Percentiles rank a stretch among this genome's conserved stretches.
Conservation (phyloP, 2,797 vertebrate genomes). For the Leptatherina wallacei region DNA sequence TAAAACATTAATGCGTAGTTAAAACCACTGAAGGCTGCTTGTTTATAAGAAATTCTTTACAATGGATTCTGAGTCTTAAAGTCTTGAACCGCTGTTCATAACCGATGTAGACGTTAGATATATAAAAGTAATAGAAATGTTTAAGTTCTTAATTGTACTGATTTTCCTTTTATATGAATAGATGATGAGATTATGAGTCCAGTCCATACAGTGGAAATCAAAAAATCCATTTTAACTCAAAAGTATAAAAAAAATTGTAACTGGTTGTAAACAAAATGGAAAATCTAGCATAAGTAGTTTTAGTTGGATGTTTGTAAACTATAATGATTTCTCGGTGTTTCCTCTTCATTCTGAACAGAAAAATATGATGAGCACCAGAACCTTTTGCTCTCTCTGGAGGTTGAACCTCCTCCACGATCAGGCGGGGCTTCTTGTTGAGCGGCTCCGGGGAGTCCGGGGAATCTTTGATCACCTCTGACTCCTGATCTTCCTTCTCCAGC, state of each 20-base stretch:
- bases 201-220: background rate
- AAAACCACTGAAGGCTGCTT: too few species aligned
- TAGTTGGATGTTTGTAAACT: background rate
- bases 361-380: constrained; percentile 46
- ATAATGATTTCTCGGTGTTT: background rate
- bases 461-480: constrained; percentile 96
- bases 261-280: background rate
- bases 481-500: constrained; percentile 92
- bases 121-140: too few species aligned
- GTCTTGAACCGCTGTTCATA: background rate
- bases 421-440: constrained; percentile 94
- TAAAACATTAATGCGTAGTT: background rate
- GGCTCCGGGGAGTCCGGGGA: constrained; percentile 98
- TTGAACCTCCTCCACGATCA: constrained; percentile 88
- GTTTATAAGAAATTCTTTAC: too few species aligned
- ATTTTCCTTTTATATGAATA: background rate
- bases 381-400: constrained; percentile 93
- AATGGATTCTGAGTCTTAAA: too few species aligned
- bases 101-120: too few species aligned
- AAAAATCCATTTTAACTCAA: background rate
- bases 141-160: too few species aligned
- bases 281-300: background rate
- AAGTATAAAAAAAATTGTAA: background rate
- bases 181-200: background rate
- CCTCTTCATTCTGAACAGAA: background rate